Percentiles rank a stretch among this genome's conserved stretches.
These are phyloP conservation scores for Cirrhinus mrigala DNA, from an alignment of 2,797 vertebrate species.

Conservation along the genomic window DNA sequence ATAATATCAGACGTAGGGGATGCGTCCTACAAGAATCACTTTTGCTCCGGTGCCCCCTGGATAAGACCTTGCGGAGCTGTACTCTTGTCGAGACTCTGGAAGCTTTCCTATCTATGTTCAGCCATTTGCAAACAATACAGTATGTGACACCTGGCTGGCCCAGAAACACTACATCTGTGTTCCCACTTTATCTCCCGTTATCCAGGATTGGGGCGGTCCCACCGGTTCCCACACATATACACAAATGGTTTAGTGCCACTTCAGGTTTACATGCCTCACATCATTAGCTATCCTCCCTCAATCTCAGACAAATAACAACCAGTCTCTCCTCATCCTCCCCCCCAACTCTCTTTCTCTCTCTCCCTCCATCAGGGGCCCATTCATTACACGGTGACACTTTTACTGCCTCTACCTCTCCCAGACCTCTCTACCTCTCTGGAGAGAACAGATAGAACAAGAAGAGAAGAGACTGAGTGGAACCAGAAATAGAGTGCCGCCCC, in stretches of 20 bases:
- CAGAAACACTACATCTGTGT: constrained; percentile 69
- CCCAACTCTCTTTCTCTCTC: constrained; percentile 38
- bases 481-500: constrained; percentile 40
- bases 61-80: neutral
- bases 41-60: neutral
- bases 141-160: constrained; percentile 69
- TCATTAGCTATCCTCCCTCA: constrained; percentile 79
- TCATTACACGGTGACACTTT: constrained; percentile 81
- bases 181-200: constrained; percentile 72
- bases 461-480: constrained; percentile 34
- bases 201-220: constrained; percentile 62
- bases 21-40: constrained; percentile 6
- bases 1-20: neutral
- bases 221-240: constrained; percentile 66
- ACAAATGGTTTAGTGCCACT: constrained; percentile 71
- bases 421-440: constrained; percentile 61
- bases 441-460: constrained; percentile 48
- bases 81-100: constrained; percentile 9
- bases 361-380: constrained; percentile 70
- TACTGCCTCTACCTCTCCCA: constrained; percentile 71
- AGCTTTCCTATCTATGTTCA: constrained; percentile 62
- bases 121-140: constrained; percentile 73
- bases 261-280: constrained; percentile 75
- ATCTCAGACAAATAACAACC: constrained; percentile 77
- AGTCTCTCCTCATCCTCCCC: constrained; percentile 51